These are phyloP conservation scores for Xenopus tropicalis DNA, from an alignment of 2,113 vertebrate genomes.

Conservation along the genomic window DNA sequence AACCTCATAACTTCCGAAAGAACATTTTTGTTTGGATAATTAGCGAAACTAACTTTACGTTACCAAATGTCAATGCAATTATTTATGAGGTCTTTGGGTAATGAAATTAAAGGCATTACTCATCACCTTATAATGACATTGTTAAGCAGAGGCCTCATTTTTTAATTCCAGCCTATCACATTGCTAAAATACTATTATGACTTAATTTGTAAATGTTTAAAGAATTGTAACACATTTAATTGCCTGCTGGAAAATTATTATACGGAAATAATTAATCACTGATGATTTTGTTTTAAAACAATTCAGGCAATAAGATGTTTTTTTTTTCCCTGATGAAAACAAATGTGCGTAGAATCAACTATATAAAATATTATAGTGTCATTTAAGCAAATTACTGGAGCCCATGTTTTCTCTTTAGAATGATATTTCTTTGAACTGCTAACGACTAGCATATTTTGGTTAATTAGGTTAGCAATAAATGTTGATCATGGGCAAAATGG, in stretches of 20 bases:
- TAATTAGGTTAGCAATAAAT: not conserved
- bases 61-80: constrained; percentile 11
- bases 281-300: constrained; percentile 30
- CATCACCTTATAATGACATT: constrained; percentile 36
- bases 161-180: constrained; percentile 15
- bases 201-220: constrained; percentile 27
- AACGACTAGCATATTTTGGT: not conserved
- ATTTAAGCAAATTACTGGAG: not conserved
- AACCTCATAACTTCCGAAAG: not conserved
- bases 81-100: constrained; percentile 29
- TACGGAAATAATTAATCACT: constrained; percentile 15
- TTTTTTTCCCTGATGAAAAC: constrained; percentile 8
- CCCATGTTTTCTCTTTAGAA: not conserved
- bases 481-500: not conserved
- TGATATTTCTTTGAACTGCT: not conserved
- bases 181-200: constrained; percentile 17
- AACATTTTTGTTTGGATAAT: constrained; percentile 3
- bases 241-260: constrained; percentile 8
- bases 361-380: not conserved
- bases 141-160: constrained; percentile 23
- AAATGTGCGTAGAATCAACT: not conserved
- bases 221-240: constrained; percentile 32
- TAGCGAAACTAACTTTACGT: constrained; percentile 23
- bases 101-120: constrained; percentile 39
- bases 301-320: not conserved